A percentile compares a stretch with the other conserved stretches of the same genome.
Evolutionary conservation across 2,888 invertebrate species (phyloP).

Genomic region (Stenchaetothrips biformis): DNA sequence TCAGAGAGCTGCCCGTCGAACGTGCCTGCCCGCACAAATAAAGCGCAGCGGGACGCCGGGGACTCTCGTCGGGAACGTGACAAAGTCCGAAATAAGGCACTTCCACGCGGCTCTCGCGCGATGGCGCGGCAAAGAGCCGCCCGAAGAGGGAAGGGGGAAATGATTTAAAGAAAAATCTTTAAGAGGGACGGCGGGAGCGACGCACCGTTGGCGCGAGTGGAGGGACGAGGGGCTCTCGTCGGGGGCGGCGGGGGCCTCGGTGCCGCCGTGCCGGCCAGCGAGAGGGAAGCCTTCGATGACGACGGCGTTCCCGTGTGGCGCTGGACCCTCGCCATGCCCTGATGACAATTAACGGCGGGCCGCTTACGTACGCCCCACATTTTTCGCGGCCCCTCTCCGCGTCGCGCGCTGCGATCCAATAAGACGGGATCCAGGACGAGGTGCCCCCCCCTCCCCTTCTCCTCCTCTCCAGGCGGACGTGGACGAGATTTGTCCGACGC

Average conservation of each 20-base stretch:
- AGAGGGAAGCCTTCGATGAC: not conserved
- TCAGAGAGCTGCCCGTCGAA: constrained; percentile 60
- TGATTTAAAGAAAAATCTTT: not conserved
- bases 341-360: not conserved
- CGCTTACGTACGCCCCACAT: not conserved
- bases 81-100: constrained; percentile 20
- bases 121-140: not conserved
- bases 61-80: not conserved
- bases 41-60: not conserved
- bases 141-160: not conserved
- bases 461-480: not conserved
- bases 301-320: not conserved
- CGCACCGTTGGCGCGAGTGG: no score
- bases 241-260: not conserved
- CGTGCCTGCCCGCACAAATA: constrained; percentile 11
- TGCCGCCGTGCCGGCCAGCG: not conserved
- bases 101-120: not conserved
- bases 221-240: no score
- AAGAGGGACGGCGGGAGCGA: no score
- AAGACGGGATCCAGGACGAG: not conserved
- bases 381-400: not conserved
- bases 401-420: not conserved
- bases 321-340: not conserved
- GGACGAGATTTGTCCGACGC: constrained; percentile 22
- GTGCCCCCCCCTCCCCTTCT: not conserved